Percentiles rank a stretch among this genome's conserved stretches.
phyloP scores from a whole-genome alignment of 2,888 invertebrate genomes.

The Melanophora roralis region DNA sequence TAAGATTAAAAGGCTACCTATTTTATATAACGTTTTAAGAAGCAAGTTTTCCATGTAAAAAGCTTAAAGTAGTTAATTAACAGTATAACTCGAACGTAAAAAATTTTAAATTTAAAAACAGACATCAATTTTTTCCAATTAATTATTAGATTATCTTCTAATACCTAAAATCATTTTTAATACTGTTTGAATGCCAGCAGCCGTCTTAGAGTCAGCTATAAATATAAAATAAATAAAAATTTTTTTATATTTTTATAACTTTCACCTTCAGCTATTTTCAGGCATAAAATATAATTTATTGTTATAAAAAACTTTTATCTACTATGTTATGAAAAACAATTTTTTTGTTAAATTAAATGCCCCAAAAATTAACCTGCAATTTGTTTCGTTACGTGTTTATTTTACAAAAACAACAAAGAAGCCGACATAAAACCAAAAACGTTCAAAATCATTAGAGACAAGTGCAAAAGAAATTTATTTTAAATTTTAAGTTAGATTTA shows the following conservation, averaged over 20 bases:
- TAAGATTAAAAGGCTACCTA: no score
- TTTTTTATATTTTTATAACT: conserved; percentile 12
- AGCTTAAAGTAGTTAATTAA: no score
- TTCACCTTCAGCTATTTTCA: conserved; percentile 27
- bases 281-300: neutral
- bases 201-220: neutral
- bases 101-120: neutral
- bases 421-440: neutral
- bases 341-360: neutral
- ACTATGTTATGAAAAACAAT: neutral
- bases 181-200: neutral
- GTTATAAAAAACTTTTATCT: neutral
- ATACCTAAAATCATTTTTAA: neutral
- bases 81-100: no score
- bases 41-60: no score
- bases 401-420: neutral
- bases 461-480: neutral
- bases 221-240: conserved; percentile 15
- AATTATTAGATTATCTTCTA: neutral
- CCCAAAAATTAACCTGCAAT: conserved; percentile 21
- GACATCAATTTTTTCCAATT: neutral
- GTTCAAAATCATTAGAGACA: neutral
- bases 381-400: conserved; percentile 3
- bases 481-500: neutral
- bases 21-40: no score